phyloP scores from a whole-genome alignment of 2,888 invertebrate genomes.

The Macropis europaea region DNA sequence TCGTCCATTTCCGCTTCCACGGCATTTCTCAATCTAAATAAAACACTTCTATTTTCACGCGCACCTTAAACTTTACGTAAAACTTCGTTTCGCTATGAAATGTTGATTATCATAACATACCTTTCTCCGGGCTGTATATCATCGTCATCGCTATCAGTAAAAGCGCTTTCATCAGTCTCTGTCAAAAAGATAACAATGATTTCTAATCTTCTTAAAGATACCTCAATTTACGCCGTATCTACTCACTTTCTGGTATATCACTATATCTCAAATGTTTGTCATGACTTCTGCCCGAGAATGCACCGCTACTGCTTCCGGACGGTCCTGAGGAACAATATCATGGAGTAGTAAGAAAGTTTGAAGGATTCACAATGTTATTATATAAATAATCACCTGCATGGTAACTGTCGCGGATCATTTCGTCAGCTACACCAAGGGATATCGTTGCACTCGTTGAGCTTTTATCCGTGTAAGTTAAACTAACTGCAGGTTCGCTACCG shows the following conservation, averaged over 20 bases:
- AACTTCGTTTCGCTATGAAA: not conserved
- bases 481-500: slow-evolving; percentile 83
- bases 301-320: slow-evolving; percentile 64
- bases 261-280: slow-evolving; percentile 47
- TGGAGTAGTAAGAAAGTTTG: not conserved
- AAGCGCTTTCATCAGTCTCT: slow-evolving; percentile 75
- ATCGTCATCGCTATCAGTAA: slow-evolving; percentile 78
- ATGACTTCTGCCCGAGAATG: slow-evolving; percentile 66
- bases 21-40: slow-evolving; percentile 71
- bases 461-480: slow-evolving; percentile 83
- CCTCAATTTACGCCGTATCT: not conserved
- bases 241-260: slow-evolving; percentile 70
- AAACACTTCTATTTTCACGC: not conserved
- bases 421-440: slow-evolving; percentile 81
- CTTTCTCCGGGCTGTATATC: slow-evolving; percentile 63
- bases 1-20: slow-evolving; percentile 76
- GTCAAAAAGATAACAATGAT: slow-evolving; percentile 20
- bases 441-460: slow-evolving; percentile 84
- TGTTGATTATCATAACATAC: slow-evolving; percentile 17
- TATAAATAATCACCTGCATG: slow-evolving; percentile 69
- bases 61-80: not conserved
- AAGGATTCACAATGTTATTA: no score
- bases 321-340: slow-evolving; percentile 64
- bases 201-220: slow-evolving; percentile 6
- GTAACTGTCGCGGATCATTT: slow-evolving; percentile 76